phyloP scores from a whole-genome alignment of 2,113 vertebrate species.

The Dipodomys merriami region DNA sequence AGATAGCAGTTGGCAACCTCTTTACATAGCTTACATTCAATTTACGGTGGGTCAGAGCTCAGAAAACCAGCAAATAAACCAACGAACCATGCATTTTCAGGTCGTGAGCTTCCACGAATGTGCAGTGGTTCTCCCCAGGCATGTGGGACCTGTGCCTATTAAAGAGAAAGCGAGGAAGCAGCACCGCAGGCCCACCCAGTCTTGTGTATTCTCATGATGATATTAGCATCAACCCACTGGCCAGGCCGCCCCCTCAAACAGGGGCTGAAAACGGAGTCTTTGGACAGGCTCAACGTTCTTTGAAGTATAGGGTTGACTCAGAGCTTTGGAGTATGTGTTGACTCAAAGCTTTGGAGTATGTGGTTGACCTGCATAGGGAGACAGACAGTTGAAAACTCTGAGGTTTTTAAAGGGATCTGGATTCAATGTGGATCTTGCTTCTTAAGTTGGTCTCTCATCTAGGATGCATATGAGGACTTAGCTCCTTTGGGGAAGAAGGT shows the following conservation, averaged over 20 bases:
- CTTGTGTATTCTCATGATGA: not conserved
- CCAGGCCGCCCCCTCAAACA: not conserved
- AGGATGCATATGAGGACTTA: not conserved
- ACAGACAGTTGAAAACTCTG: not conserved
- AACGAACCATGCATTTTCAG: not conserved
- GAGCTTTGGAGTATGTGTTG: not conserved
- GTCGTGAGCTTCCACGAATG: not conserved
- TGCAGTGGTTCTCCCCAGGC: too few species aligned
- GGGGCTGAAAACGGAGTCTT: not conserved
- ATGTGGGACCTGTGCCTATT: not conserved
- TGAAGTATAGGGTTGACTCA: not conserved
- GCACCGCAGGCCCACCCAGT: not conserved
- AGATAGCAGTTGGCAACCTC: not conserved
- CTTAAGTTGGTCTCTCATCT: not conserved
- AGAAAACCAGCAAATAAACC: not conserved
- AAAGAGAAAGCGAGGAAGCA: not conserved
- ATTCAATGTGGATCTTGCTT: not conserved
- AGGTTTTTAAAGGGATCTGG: not conserved
- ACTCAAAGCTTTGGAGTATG: not conserved
- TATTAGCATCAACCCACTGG: not conserved
- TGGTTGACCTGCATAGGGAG: not conserved
- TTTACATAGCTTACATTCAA: not conserved
- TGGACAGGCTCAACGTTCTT: not conserved
- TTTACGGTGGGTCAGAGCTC: not conserved
- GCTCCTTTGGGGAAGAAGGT: not conserved